Percentiles rank a stretch among this genome's conserved stretches.
Conservation (phyloP, 2,797 vertebrate genomes). For the Sebastes matsubarae region DNA sequence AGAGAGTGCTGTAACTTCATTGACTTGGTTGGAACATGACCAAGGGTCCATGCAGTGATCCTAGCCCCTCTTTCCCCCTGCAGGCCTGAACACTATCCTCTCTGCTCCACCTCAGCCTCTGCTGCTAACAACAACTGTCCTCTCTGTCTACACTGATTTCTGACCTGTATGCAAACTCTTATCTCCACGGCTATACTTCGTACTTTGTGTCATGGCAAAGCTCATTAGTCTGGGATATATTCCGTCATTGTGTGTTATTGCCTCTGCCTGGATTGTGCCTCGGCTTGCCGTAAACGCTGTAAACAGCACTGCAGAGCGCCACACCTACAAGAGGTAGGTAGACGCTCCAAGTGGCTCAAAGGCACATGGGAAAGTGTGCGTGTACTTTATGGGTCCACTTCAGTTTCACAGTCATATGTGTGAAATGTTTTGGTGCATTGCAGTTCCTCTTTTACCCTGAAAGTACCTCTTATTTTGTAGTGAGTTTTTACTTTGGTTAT, state of each 20-base stretch:
- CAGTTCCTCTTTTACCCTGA: not conserved
- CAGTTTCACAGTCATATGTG: not conserved
- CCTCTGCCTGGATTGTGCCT: conserved; percentile 15
- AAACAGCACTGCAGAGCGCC: not conserved
- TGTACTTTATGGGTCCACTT: not conserved
- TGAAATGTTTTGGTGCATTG: conserved; percentile 4
- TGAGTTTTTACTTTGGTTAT: not conserved
- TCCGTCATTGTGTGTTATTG: conserved; percentile 9
- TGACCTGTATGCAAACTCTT: conserved; percentile 36
- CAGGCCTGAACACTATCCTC: conserved; percentile 21
- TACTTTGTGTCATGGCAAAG: conserved; percentile 36
- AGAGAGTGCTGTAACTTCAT: conserved; percentile 21
- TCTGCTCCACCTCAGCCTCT: not conserved
- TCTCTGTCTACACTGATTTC: not conserved
- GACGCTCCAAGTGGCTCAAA: not conserved
- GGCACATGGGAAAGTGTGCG: not conserved
- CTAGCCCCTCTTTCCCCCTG: conserved; percentile 7
- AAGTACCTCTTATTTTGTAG: not conserved
- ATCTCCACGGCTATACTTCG: conserved; percentile 25
- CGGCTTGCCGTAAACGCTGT: conserved; percentile 7
- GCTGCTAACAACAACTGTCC: not conserved
- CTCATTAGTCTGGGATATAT: conserved; percentile 31
- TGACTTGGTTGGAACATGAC: conserved; percentile 47
- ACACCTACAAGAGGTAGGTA: not conserved
- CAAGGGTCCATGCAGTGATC: conserved; percentile 23